phyloP scores from a whole-genome alignment of 2,113 vertebrate species.

The Trichomycterus rosablanca region DNA sequence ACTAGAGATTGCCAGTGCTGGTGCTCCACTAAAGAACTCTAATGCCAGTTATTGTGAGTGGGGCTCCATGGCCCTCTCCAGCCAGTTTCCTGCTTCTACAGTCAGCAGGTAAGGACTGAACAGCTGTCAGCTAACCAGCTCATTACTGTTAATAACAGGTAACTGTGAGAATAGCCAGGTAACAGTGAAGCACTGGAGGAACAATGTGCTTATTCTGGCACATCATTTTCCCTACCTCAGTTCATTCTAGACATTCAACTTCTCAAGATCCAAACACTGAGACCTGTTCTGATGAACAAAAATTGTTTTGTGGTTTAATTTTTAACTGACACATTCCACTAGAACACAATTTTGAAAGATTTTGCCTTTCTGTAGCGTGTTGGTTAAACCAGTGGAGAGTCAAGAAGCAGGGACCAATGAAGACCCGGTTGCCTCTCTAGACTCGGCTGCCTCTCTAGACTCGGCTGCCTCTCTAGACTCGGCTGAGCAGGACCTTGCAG shows the following conservation, averaged over 20 bases:
- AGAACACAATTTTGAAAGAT: background rate
- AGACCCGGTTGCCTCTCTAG: constrained; percentile 41
- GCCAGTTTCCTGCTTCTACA: constrained; percentile 72
- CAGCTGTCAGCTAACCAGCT: constrained; percentile 53
- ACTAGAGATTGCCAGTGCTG: constrained; percentile 82
- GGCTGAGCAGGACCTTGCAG: constrained; percentile 46
- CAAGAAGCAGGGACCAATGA: constrained; percentile 45
- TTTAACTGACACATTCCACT: too few species aligned
- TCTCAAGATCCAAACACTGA: too few species aligned
- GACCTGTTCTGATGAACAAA: too few species aligned
- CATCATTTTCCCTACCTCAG: too few species aligned
- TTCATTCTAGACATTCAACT: too few species aligned
- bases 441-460: constrained; percentile 48
- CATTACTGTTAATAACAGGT: constrained; percentile 28
- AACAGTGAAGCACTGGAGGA: background rate
- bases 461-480: constrained; percentile 33
- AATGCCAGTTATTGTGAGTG: constrained; percentile 79
- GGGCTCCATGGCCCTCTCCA: constrained; percentile 74
- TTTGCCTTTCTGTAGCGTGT: constrained; percentile 44
- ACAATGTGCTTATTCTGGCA: background rate
- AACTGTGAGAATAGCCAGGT: constrained; percentile 5
- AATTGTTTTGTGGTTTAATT: too few species aligned
- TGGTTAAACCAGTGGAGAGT: constrained; percentile 52
- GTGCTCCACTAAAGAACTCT: constrained; percentile 78
- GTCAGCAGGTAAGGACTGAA: constrained; percentile 77